Percentiles rank a stretch among this genome's conserved stretches.
Evolutionary conservation across 2,888 invertebrate species (phyloP).

Genomic region (Spicauda simplicius): DNA sequence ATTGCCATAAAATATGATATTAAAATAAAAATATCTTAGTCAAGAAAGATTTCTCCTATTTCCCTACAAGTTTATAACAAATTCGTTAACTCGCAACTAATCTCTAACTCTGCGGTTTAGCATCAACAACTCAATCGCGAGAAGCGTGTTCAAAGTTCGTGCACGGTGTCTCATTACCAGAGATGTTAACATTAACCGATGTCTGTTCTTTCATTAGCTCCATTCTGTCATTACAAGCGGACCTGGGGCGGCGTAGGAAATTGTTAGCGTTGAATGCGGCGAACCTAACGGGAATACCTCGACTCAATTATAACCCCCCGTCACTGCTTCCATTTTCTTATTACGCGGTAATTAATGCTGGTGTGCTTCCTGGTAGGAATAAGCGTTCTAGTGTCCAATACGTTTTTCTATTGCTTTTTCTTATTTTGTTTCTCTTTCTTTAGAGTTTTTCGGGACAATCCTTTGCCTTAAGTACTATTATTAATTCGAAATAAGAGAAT

Average conservation of each 20-base stretch:
- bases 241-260: slow-evolving; percentile 52
- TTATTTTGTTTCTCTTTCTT: no score
- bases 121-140: slow-evolving; percentile 44
- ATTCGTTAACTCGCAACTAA: slow-evolving; percentile 21
- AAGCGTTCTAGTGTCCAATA: not conserved
- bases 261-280: slow-evolving; percentile 67
- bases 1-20: no score
- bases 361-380: not conserved
- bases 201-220: slow-evolving; percentile 68
- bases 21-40: no score
- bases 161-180: slow-evolving; percentile 63
- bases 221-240: slow-evolving; percentile 66
- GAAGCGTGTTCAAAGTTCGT: slow-evolving; percentile 55
- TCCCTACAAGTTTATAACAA: slow-evolving; percentile 1
- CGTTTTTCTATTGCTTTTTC: no score
- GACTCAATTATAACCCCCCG: slow-evolving; percentile 69
- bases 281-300: slow-evolving; percentile 67
- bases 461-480: no score
- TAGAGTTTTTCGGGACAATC: no score
- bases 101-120: slow-evolving; percentile 37
- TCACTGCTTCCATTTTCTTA: slow-evolving; percentile 55
- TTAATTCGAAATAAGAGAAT: no score
- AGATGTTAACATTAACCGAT: slow-evolving; percentile 57
- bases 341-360: slow-evolving; percentile 25
- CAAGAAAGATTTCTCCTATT: not conserved